A percentile compares a stretch with the other conserved stretches of the same genome.
Conservation (phyloP, 2,797 vertebrate genomes). For the Cossypha polioptera region DNA sequence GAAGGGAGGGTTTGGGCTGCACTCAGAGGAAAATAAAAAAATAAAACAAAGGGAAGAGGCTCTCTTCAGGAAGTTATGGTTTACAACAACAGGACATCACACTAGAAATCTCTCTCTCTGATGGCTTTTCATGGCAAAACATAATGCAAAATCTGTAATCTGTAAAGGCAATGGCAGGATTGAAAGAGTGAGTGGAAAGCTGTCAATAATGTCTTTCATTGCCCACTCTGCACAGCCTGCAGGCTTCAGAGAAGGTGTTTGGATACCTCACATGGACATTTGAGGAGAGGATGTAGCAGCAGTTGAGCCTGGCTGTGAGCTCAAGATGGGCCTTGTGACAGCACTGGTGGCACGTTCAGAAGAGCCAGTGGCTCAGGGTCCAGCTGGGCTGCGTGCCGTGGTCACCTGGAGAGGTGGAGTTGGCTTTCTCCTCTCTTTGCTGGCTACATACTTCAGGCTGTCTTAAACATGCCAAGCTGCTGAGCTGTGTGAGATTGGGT, state of each 20-base stretch:
- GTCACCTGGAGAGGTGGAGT: not conserved
- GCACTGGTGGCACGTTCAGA: not conserved
- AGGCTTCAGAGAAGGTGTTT: not conserved
- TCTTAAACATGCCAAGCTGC: not conserved
- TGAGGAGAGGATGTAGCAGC: not conserved
- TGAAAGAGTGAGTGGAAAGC: not conserved
- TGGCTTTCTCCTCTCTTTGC: not conserved
- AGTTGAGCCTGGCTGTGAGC: not conserved
- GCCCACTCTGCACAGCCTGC: not conserved
- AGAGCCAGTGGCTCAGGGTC: not conserved
- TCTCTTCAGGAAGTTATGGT: not conserved
- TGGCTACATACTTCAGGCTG: not conserved
- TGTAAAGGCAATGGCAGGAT: not conserved
- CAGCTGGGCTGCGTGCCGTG: accelerated
- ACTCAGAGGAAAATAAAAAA: not conserved
- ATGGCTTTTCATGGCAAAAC: not conserved
- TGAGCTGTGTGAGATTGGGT: not conserved
- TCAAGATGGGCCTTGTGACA: not conserved
- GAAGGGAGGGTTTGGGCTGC: conserved; percentile 17
- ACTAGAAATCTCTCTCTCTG: not conserved
- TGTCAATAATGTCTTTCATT: not conserved
- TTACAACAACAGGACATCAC: not conserved
- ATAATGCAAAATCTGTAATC: not conserved
- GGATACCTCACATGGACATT: not conserved
- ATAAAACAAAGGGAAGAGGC: not conserved